Evolutionary conservation across 2,797 vertebrate species (phyloP), one percentile per base, ranked within the genome.

Genomic region (Lerista edwardsae): DNA sequence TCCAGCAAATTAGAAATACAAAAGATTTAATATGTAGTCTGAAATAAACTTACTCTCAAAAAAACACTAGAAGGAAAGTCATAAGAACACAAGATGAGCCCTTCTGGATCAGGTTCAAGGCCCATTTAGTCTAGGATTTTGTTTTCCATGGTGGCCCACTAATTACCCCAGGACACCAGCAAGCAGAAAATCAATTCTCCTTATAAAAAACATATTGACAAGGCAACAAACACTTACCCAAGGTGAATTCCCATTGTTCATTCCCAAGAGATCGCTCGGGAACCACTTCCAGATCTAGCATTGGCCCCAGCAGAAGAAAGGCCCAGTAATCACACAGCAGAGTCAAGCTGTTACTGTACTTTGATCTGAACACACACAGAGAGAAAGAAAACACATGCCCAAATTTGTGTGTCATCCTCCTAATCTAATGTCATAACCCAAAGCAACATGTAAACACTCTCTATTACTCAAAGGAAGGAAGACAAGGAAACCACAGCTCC

Each of bases 231-330:
- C n/a, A 92, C 96, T 91, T 87, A 98, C 98, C 98, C 96, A 99
- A 96, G 86, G 98, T 97, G 90, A 99, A 99, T 96, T 99, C 98
- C 98, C 98, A 99, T 98, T 98, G 98, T 94, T 99, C 98, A 96
- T 99, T 98, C 97, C 98, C 98, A 94, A 99, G 96, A 96, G 98
- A 99, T 92, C 98, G 97, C 96, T 99, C 98, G 94, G 98, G 98
- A 89, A 99, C 98, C 95, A 99, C 98, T 96, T 99, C 98, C 96
- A 99, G 97, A 97, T 99, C 98, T 96, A 99, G 98, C 98, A 99
- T 99, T 98, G 98, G 97, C 96, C 95, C 95, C 87, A 93, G 86
- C 94, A 89, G 90, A 86, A 90, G 90, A 92, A 90, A 27, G 92
- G 93, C 92, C 90, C 88, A 88, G 81, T 87, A 85, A 81, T 83